phyloP scores from a whole-genome alignment of 2,797 vertebrate genomes.

The Parotocinclus haroldoi region DNA sequence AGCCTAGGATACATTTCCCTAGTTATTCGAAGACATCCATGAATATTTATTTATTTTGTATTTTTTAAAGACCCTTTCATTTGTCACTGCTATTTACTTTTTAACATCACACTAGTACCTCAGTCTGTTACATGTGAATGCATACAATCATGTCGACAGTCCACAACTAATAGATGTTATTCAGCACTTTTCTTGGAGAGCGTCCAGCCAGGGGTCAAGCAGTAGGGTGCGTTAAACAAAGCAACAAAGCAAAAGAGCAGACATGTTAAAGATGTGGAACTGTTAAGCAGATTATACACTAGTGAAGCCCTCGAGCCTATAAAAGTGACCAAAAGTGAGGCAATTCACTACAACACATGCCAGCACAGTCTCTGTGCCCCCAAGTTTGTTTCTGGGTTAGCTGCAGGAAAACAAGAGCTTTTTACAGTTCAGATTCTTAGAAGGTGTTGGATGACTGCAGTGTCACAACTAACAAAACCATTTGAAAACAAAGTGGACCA shows the following conservation, averaged over 20 bases:
- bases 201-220: conserved; percentile 32
- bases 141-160: background rate
- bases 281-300: conserved; percentile 66
- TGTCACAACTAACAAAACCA: conserved; percentile 87
- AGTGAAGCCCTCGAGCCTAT: conserved; percentile 43
- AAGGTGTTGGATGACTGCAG: conserved; percentile 82
- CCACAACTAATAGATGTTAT: background rate
- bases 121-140: background rate
- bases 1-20: background rate
- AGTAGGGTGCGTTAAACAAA: conserved; percentile 36
- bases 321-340: conserved; percentile 48
- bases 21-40: background rate
- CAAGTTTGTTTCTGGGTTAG: conserved; percentile 56
- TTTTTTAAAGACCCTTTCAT: too few species aligned
- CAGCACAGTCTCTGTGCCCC: conserved; percentile 29
- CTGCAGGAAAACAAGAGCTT: conserved; percentile 55
- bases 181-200: background rate
- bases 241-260: too few species aligned
- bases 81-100: too few species aligned
- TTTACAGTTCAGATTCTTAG: conserved; percentile 72
- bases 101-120: background rate
- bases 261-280: conserved; percentile 49
- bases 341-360: conserved; percentile 35
- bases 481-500: conserved; percentile 82
- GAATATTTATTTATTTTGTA: background rate